A percentile compares a stretch with the other conserved stretches of the same genome.
Evolutionary conservation across 2,113 vertebrate species (phyloP).

Genomic region (Turnix velox): DNA sequence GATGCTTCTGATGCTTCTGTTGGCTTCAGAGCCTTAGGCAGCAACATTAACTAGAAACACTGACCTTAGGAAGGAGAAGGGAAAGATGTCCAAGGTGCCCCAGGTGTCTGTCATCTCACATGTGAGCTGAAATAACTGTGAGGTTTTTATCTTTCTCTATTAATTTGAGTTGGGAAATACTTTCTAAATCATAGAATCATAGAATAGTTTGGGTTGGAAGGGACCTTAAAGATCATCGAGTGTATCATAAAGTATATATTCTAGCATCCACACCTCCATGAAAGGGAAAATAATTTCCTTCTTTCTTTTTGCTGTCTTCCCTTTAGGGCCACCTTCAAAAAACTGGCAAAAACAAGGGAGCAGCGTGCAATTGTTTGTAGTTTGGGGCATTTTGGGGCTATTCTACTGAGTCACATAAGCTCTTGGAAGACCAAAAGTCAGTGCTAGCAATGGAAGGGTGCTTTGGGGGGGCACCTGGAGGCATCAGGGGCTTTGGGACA

Average conservation of each 20-base stretch:
- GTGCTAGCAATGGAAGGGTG: too few relatives aligned
- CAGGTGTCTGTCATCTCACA: not conserved
- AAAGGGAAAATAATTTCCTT: not conserved
- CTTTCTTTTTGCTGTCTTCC: not conserved
- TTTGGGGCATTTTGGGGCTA: not conserved
- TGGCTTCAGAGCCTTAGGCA: not conserved
- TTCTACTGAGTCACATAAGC: not conserved
- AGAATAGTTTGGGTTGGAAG: too few relatives aligned
- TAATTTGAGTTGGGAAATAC: not conserved
- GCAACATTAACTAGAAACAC: not conserved
- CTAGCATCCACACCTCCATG: fast-evolving
- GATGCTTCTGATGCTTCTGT: not conserved
- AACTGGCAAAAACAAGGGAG: not conserved
- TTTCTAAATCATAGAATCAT: too few relatives aligned
- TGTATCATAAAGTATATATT: not conserved
- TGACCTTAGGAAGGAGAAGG: not conserved
- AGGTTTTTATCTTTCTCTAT: not conserved
- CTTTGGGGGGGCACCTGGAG: too few relatives aligned
- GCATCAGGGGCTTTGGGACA: not conserved
- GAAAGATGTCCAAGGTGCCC: fast-evolving
- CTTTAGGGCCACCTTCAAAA: not conserved
- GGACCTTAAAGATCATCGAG: too few relatives aligned
- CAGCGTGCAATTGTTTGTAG: too few relatives aligned
- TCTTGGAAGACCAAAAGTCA: not conserved
- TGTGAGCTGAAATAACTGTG: not conserved